Base-by-base conservation (phyloP, 2,113 vertebrate genomes). In the Plotosus lineatus region DNA sequence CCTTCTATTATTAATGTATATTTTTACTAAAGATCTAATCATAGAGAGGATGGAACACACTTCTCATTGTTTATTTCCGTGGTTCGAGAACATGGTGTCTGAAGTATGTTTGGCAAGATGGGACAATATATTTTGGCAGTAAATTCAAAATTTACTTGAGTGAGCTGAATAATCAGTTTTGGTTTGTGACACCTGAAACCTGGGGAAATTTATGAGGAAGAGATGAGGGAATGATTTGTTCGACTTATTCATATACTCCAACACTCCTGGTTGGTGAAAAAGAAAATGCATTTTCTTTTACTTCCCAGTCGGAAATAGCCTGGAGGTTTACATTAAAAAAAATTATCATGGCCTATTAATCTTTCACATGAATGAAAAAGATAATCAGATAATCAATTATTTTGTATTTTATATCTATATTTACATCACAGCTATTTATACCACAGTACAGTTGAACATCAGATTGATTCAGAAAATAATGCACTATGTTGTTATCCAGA, bases 151-250 rank as follows among this genome's bases (percentile, higher is more conserved):
- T 26, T 75, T 40, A 12, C 72, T 75, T 36, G 14, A 75, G 51
- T 75, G 72, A 55, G 72, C 33, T 56, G 50, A 75, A 40, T 40
- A 55, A 55, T 36, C 33, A 75, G 31, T 26, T 75, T 40, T n/a
- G 51, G 11, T 15, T 33, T 36, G 26, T 53, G 26, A 12, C 17
- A 74, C 48, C 31, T 51, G 31, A 38, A 40, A 38, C 72, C 50
- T n/a, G 14, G 36, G 61, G 61, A 44, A 14, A 68, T 40, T 42
- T 68, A 38, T 12, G 26, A 75, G 33, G 51, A 15, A 55, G 10
- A 26, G 21, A 56, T 42, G 28, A 40, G 21, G 33, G 74, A 56
- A 55, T 75, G 23, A 58, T 75, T 56, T 42, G 42, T 75, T 44
- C 42, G n/a, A 58, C 53, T n/a, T 58, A 58, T 48, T 28, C n/a